These are phyloP conservation scores for Chironomus tentans DNA, from an alignment of 2,888 invertebrate genomes.

Conservation along the genomic window DNA sequence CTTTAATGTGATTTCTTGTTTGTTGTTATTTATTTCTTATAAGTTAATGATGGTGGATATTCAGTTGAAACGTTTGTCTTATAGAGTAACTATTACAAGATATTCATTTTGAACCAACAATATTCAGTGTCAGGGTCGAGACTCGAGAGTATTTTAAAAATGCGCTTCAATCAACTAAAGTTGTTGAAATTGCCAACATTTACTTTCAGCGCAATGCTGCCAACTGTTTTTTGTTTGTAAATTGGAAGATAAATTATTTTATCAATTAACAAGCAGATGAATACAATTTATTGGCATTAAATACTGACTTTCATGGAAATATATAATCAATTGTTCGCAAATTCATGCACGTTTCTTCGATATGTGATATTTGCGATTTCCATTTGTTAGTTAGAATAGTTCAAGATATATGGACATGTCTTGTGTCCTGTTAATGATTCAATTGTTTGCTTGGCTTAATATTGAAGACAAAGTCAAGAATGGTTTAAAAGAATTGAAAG, in stretches of 20 bases:
- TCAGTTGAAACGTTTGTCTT: no score
- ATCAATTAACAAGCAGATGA: constrained; percentile 12
- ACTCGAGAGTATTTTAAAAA: no score
- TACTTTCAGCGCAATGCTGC: no score
- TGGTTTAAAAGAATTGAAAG: background rate
- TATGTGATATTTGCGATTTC: background rate
- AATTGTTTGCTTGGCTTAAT: background rate
- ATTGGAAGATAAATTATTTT: constrained; percentile 22
- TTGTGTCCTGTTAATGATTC: background rate
- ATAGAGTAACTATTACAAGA: no score
- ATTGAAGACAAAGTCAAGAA: background rate
- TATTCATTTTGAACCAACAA: no score
- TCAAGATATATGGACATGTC: background rate
- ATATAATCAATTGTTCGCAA: no score
- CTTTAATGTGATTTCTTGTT: constrained; percentile 13
- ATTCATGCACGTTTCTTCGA: background rate
- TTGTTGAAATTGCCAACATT: no score
- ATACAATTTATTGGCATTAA: background rate
- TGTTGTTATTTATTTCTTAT: constrained; percentile 2
- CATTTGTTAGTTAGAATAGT: background rate
- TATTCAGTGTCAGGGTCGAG: no score
- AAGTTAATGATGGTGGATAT: no score
- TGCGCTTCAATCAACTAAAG: background rate
- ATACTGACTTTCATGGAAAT: background rate
- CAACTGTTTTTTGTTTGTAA: background rate